Base-by-base conservation (phyloP, 2,113 vertebrate genomes). In the Synodontis membranacea region DNA sequence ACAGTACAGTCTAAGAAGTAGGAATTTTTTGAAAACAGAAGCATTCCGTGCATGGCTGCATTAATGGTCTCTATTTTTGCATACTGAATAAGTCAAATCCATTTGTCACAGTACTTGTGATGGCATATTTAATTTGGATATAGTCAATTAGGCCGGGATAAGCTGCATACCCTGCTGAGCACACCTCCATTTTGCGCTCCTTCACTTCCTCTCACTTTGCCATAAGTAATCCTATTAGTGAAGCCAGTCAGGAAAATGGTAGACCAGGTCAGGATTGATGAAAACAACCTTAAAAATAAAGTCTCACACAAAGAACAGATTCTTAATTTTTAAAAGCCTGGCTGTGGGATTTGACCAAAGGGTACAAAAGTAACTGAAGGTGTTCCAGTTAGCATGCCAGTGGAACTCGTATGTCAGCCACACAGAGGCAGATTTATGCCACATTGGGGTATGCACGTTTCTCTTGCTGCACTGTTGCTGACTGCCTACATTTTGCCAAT, bases 111-210 rank as follows among this genome's bases (percentile, higher is more conserved):
- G 97, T 95, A 96, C 96, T 96, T 95, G 94, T 99, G 97, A 99
- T 97, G 97, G 97, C 97, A 99, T 99, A 99, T 97, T 99, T 99
- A 98, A 99, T 99, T 98, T 99, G 96, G 97, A 98, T 97, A 96
- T 97, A 98, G 97, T 98, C 98, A 99, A 99, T 99, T 99, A 99
- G 98, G 96, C 96, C 94, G 94, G 95, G 97, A 96, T 97, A 97
- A 98, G 97, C 97, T 96, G 95, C 94, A 94, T 95, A 97, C 95
- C 96, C 97, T 97, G 97, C 97, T 97, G 97, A 90, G 96, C 95
- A 96, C 97, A 97, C 97, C 97, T 98, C 97, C 96, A 97, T 97
- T 97, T 96, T 96, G 96, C 96, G 96, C 97, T 97, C 96, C 96
- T 96, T 96, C 95, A 95, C 96, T 96, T 93, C 95, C 91, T 91